Conservation (phyloP, 2,113 vertebrate species). For the Tricholaema leucomelas region DNA sequence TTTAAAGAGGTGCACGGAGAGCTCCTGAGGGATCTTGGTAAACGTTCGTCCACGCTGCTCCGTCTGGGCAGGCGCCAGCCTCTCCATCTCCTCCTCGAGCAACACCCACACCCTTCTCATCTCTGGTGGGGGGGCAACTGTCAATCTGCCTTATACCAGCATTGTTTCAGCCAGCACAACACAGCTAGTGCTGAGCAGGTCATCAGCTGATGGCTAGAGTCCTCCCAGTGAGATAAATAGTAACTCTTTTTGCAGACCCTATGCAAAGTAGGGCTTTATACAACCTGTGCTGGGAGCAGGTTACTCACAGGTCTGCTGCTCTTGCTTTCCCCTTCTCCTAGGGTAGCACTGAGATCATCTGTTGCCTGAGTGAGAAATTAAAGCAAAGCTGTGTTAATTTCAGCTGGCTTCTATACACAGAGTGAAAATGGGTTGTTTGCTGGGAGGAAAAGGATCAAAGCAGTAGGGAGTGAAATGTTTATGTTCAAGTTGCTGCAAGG, state of each 20-base stretch:
- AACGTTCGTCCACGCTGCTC: neutral
- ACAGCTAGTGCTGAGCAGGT: neutral
- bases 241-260: neutral
- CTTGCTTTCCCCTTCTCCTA: neutral
- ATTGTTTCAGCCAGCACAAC: slow-evolving; percentile 18
- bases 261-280: neutral
- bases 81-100: neutral
- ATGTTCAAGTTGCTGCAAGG: slow-evolving; percentile 25
- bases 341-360: slow-evolving; percentile 19
- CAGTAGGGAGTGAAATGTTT: slow-evolving; percentile 31
- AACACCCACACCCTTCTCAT: neutral
- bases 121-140: neutral
- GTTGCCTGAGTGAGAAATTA: neutral
- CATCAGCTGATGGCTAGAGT: neutral
- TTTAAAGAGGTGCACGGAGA: neutral
- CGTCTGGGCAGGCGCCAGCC: neutral
- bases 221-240: neutral
- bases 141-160: neutral
- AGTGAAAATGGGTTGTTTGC: neutral
- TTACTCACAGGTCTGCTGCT: slow-evolving; percentile 8
- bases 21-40: slow-evolving; percentile 1
- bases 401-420: slow-evolving; percentile 18
- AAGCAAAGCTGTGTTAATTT: slow-evolving; percentile 46
- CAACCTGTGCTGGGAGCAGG: neutral
- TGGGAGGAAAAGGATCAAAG: slow-evolving; percentile 4